Evolutionary conservation across 2,888 invertebrate species (phyloP), one percentile per base, ranked within the genome.

Genomic region (Scaptomyza tumidula): DNA sequence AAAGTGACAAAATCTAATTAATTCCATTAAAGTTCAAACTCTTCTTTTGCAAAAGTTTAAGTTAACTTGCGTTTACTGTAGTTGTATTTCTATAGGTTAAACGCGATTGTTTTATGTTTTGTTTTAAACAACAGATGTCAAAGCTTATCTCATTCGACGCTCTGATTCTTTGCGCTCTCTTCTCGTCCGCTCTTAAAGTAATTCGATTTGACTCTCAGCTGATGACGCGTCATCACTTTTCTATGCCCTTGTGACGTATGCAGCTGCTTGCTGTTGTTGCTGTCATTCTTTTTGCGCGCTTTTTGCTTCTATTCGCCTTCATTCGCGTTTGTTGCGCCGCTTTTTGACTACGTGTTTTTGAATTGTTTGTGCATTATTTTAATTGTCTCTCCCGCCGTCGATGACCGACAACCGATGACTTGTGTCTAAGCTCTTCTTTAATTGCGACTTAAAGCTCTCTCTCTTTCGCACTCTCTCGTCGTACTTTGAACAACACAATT

Each of bases 151-250:
- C 54, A 64, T 54, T 69, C 7, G 27, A 53, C 29, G 13, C 45
- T 16, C 49, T 43, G 43, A n/a, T 24, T 24, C 5, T 57, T 14
- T 29, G 10, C 10, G 10, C 39, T 37, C 14, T 13, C 27, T 3
- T 24, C 57, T 24, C 31, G 19, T 24, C 5, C 33, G 9, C 33
- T 33, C 33, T 33, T 10, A 6, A 9, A 1, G 31, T 10, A 3
- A 1, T 9, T 16, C 54, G 19, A 19, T 41, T 31, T 46, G 35
- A 16, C 7, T 11, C 68, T 58, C 75, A 75, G 75, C 78, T 78
- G 75, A 69, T 74, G 75, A 63, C 75, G 75, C 75, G 75, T 75
- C 75, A 73, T 58, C 62, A 78, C 10, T 45, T 64, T 75, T 60
- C 16, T 48, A 13, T 52, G 74, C 78, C 60, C 69, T 58, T 74